These are phyloP conservation scores for Cataglyphis rosenhaueri DNA, from an alignment of 2,888 invertebrate genomes.

Conservation along the genomic window DNA sequence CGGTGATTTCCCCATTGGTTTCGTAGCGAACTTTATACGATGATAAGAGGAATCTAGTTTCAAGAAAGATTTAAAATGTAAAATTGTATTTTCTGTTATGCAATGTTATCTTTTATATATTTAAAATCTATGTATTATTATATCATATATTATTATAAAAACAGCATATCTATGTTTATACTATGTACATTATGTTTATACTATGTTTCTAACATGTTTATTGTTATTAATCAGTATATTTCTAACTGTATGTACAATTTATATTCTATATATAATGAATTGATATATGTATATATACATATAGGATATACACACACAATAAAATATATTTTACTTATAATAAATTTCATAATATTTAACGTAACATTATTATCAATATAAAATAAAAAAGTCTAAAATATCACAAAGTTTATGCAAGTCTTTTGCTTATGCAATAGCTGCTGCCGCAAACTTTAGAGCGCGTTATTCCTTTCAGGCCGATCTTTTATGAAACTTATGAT, in stretches of 20 bases:
- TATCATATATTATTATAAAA: not conserved
- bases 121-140: not conserved
- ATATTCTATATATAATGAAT: not conserved
- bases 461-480: slow-evolving; percentile 31
- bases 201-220: not conserved
- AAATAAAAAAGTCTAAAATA: slow-evolving; percentile 30
- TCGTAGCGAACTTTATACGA: slow-evolving; percentile 11
- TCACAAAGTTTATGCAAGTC: slow-evolving; percentile 21
- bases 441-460: slow-evolving; percentile 30
- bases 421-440: slow-evolving; percentile 7
- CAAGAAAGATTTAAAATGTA: not conserved
- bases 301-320: not conserved
- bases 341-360: slow-evolving; percentile 13
- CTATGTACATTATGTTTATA: not conserved
- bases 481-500: slow-evolving; percentile 26
- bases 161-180: not conserved
- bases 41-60: not conserved
- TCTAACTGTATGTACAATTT: not conserved
- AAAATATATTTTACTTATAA: not conserved
- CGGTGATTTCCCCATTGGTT: slow-evolving; percentile 45
- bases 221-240: too few relatives aligned
- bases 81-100: slow-evolving; percentile 32
- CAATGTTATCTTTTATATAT: not conserved
- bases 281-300: not conserved
- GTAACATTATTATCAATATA: slow-evolving; percentile 13